Percentiles rank a stretch among this genome's conserved stretches.
phyloP scores from a whole-genome alignment of 2,797 vertebrate genomes.

The Thripadectes ignobilis region DNA sequence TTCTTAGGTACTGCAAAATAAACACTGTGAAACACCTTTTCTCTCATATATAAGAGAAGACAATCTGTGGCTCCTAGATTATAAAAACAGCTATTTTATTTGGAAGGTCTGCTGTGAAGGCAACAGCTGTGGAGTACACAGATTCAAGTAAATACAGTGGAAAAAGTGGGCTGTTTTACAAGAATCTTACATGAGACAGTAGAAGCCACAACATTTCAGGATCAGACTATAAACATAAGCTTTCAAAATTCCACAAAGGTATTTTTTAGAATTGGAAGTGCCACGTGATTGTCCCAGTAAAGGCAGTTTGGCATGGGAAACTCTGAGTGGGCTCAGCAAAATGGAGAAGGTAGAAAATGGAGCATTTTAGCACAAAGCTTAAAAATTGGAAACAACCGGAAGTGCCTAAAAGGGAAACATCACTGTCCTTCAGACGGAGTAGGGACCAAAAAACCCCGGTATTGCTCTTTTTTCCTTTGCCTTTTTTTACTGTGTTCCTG shows the following conservation, averaged over 20 bases:
- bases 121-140: not conserved
- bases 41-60: not conserved
- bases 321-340: not conserved
- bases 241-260: not conserved
- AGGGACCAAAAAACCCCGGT: not conserved
- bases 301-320: not conserved
- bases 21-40: not conserved
- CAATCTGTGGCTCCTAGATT: not conserved
- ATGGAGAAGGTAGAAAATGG: not conserved
- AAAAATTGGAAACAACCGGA: not conserved
- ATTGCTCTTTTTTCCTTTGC: not conserved
- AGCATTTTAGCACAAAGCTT: not conserved
- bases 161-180: not conserved
- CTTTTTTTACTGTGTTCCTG: not conserved
- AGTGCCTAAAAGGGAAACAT: not conserved
- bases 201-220: not conserved
- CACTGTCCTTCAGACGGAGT: not conserved
- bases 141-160: not conserved
- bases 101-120: not conserved
- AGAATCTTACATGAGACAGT: not conserved
- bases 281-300: not conserved
- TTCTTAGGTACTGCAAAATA: not conserved
- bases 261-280: not conserved
- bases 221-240: not conserved
- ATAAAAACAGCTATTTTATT: not conserved